Base-by-base conservation (phyloP, 64 coral and sea anemone genomes). In the Pocillopora verrucosa region DNA sequence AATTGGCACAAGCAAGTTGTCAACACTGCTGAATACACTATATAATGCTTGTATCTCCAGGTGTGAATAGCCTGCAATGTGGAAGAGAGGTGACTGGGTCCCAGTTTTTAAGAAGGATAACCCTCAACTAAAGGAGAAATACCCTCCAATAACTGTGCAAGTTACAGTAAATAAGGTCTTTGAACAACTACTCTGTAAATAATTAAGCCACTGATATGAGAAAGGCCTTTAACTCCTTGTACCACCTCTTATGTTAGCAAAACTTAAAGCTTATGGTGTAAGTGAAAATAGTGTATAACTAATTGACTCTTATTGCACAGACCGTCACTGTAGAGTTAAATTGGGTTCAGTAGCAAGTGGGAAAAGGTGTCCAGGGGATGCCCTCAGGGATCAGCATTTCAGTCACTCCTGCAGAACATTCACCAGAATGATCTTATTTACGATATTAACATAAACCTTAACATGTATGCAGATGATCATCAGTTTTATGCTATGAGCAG, bases 161-260 rank as follows among this genome's bases (percentile, higher is more conserved):
- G 74, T 62, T 37, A 75, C 64, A 59, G 17, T 84, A 30, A 91
- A 84, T 17, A 91, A 91, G 45, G 57, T 91, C 35, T 84, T 91
- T 83, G 70, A 91, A 51, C 72, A 91, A 58, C 19, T 91, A n/a
- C 58, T 91, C 10, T 20, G 79, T 51, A 73, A 84, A 10, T 80
- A 91, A 59, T n/a, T 76, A 17, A 35, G 20, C 61, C 16, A 74
- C 84, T 0, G 84, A 87, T 16, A 87, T 73, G 84, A 45, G 62
- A 12, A 87, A 87, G 51, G 84, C 84, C 2, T 87, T 87, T 87
- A 69, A 87, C 24, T 87, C 84, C 34, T 16, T 87, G 2, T 51
- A 86, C 36, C 13, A 59, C 9, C 61, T 35, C 82, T 86, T 10
- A 45, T 63, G 24, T 38, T 86, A n/a, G 68, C 62, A n/a, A 87